A percentile compares a stretch with the other conserved stretches of the same genome.
These are phyloP conservation scores for Apteryx owenii DNA, from an alignment of 2,113 vertebrate genomes.

Conservation along the genomic window DNA sequence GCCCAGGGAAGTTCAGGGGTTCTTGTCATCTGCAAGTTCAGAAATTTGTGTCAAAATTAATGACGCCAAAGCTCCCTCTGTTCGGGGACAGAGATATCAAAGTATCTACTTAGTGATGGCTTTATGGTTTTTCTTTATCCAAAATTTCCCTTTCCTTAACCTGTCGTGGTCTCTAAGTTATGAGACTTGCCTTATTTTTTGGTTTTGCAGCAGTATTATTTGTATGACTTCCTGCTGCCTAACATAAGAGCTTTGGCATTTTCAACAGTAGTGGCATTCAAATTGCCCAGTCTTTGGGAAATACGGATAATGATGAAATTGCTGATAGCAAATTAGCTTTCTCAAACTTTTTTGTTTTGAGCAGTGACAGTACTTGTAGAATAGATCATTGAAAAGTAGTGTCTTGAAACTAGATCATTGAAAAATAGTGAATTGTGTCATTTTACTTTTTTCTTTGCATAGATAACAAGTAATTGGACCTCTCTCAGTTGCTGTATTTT, in stretches of 20 bases:
- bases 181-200: not conserved
- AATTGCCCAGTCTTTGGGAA: not conserved
- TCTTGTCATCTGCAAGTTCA: not conserved
- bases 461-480: not conserved
- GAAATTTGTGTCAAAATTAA: rapidly evolving
- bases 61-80: not conserved
- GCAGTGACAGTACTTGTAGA: not conserved
- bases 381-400: not conserved
- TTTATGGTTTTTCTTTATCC: not conserved
- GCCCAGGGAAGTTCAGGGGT: rapidly evolving
- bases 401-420: not conserved
- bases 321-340: not conserved
- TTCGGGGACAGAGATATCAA: not conserved
- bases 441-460: not conserved
- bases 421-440: not conserved
- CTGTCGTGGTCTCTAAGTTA: not conserved
- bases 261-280: not conserved
- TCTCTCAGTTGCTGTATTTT: not conserved
- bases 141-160: not conserved
- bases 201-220: not conserved
- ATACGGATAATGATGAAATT: not conserved
- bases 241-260: not conserved
- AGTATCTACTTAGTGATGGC: not conserved
- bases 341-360: not conserved
- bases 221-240: not conserved